Conservation (phyloP, 2,888 invertebrate species). For the Trachelus tabidus region DNA sequence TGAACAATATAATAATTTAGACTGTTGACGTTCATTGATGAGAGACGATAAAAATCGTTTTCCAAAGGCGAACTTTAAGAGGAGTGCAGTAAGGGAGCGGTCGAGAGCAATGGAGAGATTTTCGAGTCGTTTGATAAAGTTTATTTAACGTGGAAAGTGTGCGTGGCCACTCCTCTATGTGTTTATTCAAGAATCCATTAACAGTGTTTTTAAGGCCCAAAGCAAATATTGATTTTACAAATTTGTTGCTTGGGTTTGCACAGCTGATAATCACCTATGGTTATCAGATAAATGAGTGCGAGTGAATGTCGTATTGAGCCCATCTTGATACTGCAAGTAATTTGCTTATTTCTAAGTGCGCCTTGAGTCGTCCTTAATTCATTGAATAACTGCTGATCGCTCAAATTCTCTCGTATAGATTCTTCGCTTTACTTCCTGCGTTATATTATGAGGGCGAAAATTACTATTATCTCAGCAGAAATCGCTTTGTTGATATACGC, state of each 20-base stretch:
- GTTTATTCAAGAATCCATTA: constrained; percentile 44
- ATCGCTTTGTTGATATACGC: not conserved
- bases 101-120: not conserved
- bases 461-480: not conserved
- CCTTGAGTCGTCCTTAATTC: not conserved
- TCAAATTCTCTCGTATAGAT: not conserved
- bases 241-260: constrained; percentile 48
- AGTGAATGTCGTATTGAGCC: not conserved
- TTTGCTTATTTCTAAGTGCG: not conserved
- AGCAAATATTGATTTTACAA: constrained; percentile 52
- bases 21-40: not conserved
- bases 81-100: not conserved
- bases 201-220: constrained; percentile 43
- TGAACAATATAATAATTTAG: no score
- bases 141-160: constrained; percentile 6
- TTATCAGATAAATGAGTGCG: constrained; percentile 27
- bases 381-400: not conserved
- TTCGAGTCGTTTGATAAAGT: constrained; percentile 3
- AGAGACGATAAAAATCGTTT: not conserved
- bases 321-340: not conserved
- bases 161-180: constrained; percentile 7
- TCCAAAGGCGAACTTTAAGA: not conserved
- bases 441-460: not conserved
- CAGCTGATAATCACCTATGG: constrained; percentile 48
- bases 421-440: not conserved